A percentile compares a stretch with the other conserved stretches of the same genome.
These are phyloP conservation scores for Tiliacea citrago DNA, from an alignment of 2,888 invertebrate genomes.

Conservation along the genomic window DNA sequence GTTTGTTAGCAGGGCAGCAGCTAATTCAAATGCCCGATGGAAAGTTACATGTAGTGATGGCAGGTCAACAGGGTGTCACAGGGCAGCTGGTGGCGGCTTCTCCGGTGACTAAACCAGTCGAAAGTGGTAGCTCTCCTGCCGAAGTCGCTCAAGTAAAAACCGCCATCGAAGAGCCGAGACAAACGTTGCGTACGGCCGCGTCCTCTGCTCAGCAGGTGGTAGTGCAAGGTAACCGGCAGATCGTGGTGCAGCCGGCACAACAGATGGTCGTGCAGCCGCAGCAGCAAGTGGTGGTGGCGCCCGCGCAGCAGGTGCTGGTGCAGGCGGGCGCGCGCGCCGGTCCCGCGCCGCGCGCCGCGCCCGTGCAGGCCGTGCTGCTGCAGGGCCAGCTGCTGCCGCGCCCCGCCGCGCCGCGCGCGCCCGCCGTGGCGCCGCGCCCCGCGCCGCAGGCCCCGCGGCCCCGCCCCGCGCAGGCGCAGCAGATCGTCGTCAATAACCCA, in stretches of 20 bases:
- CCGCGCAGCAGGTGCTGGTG: slow-evolving; percentile 74
- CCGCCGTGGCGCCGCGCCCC: slow-evolving; percentile 73
- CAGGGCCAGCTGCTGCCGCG: slow-evolving; percentile 70
- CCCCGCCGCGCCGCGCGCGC: slow-evolving; percentile 69
- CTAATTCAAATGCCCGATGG: slow-evolving; percentile 98
- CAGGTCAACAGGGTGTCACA: slow-evolving; percentile 90
- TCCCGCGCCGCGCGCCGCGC: slow-evolving; percentile 67
- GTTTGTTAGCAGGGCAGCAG: slow-evolving; percentile 97
- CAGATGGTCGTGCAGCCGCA: slow-evolving; percentile 64
- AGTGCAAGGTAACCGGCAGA: slow-evolving; percentile 78
- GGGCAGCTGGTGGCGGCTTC: slow-evolving; percentile 86
- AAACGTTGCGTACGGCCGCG: slow-evolving; percentile 53
- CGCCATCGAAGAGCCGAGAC: slow-evolving; percentile 61
- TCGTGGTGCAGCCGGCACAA: slow-evolving; percentile 80
- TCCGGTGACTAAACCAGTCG: slow-evolving; percentile 73
- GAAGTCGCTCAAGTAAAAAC: slow-evolving; percentile 49
- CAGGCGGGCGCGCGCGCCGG: slow-evolving; percentile 69
- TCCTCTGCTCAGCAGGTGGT: slow-evolving; percentile 75
- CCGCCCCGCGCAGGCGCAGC: slow-evolving; percentile 86
- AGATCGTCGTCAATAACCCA: slow-evolving; percentile 95
- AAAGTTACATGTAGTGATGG: slow-evolving; percentile 95
- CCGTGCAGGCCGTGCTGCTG: slow-evolving; percentile 64
- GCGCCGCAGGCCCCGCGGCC: slow-evolving; percentile 75
- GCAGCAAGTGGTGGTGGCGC: slow-evolving; percentile 78
- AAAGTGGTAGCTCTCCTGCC: slow-evolving; percentile 55